Conservation (phyloP, 2,888 invertebrate species). For the Eilema griseolum region DNA sequence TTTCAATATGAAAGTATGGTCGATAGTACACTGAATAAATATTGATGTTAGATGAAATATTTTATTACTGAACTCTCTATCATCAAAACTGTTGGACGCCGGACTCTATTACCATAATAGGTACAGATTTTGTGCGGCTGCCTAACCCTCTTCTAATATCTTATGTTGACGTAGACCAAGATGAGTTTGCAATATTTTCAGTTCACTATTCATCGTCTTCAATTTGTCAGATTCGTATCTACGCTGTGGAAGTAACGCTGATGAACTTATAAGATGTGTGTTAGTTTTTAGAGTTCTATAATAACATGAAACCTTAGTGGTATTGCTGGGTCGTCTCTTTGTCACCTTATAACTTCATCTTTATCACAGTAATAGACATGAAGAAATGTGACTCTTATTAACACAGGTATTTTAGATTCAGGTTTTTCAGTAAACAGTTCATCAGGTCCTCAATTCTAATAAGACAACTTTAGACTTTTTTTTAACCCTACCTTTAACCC, state of each 20-base stretch:
- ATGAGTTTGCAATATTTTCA: conserved; percentile 72
- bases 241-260: neutral
- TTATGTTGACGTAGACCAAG: conserved; percentile 62
- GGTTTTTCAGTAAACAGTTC: too few relatives aligned
- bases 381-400: too few relatives aligned
- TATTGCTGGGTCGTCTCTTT: neutral
- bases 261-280: neutral
- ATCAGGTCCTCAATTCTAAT: too few relatives aligned
- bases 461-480: too few relatives aligned
- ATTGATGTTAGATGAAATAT: conserved; percentile 50
- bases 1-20: conserved; percentile 41
- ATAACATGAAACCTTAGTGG: neutral
- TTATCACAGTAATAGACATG: too few relatives aligned
- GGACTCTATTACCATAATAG: conserved; percentile 72
- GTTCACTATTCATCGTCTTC: conserved; percentile 49
- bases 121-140: conserved; percentile 66
- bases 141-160: conserved; percentile 69
- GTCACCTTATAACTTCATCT: too few relatives aligned
- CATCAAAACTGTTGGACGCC: conserved; percentile 54
- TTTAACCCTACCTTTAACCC: too few relatives aligned
- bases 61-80: conserved; percentile 47
- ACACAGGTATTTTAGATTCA: too few relatives aligned
- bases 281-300: conserved; percentile 4
- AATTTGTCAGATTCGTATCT: conserved; percentile 57
- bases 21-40: conserved; percentile 44